Percentiles rank a stretch among this genome's conserved stretches.
These are phyloP conservation scores for Sesia bembeciformis DNA, from an alignment of 2,888 invertebrate species.

Conservation along the genomic window DNA sequence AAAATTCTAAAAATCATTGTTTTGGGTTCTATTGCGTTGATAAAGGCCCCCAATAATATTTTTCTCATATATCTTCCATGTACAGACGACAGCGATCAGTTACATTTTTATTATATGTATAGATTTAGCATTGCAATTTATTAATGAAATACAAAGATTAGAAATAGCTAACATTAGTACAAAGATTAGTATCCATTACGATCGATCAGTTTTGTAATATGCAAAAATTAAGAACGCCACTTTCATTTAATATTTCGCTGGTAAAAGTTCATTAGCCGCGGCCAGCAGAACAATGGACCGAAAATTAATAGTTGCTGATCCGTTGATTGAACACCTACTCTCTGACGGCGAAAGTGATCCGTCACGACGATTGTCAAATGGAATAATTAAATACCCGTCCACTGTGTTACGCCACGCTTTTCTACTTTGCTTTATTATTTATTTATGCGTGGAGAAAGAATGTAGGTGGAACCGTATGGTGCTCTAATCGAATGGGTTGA, in stretches of 20 bases:
- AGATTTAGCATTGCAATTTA: too few relatives aligned
- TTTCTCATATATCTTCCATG: too few relatives aligned
- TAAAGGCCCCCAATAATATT: too few relatives aligned
- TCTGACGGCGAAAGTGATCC: slow-evolving; percentile 47
- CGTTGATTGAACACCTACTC: slow-evolving; percentile 44
- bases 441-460: slow-evolving; percentile 5
- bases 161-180: too few relatives aligned
- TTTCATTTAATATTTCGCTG: slow-evolving; percentile 40
- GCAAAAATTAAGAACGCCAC: slow-evolving; percentile 37
- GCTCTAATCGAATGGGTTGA: slow-evolving; percentile 1
- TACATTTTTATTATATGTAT: too few relatives aligned
- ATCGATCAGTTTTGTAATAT: slow-evolving; percentile 30
- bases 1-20: too few relatives aligned
- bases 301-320: slow-evolving; percentile 32
- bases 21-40: too few relatives aligned
- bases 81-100: too few relatives aligned
- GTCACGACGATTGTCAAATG: slow-evolving; percentile 26
- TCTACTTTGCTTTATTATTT: not conserved
- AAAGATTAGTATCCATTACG: slow-evolving; percentile 32
- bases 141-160: too few relatives aligned
- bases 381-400: slow-evolving; percentile 38
- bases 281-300: slow-evolving; percentile 40
- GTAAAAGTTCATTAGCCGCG: slow-evolving; percentile 54
- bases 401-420: slow-evolving; percentile 30
- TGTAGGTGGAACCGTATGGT: slow-evolving; percentile 4